These are phyloP conservation scores for Merluccius polli DNA, from an alignment of 2,797 vertebrate genomes.

Conservation along the genomic window DNA sequence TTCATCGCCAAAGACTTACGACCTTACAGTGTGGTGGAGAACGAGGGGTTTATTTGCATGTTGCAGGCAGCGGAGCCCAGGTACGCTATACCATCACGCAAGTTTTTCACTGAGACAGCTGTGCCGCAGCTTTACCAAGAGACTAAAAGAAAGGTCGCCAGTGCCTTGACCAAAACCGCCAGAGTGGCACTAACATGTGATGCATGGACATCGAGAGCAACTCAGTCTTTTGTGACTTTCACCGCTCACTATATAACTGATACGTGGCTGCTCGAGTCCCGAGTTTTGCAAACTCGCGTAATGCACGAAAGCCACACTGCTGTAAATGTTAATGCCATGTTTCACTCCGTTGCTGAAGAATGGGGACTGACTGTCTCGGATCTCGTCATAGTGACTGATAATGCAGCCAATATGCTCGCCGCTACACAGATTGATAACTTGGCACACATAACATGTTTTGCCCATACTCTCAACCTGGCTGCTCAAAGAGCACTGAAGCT, in stretches of 20 bases:
- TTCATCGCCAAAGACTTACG: no score
- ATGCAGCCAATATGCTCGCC: conserved; percentile 14
- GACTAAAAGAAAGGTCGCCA: no score
- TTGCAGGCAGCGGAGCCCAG: no score
- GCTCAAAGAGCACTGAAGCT: conserved; percentile 13
- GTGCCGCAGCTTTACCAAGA: no score
- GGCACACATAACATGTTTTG: not conserved
- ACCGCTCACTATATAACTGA: not conserved
- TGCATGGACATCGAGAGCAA: not conserved
- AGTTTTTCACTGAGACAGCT: no score
- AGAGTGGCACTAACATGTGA: no score
- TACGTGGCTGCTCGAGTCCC: conserved; percentile 1
- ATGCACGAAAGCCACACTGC: conserved; percentile 23
- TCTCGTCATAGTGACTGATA: conserved; percentile 8
- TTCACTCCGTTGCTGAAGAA: not conserved
- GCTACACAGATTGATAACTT: conserved; percentile 3
- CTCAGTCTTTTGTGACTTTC: no score
- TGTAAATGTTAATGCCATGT: not conserved
- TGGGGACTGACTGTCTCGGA: not conserved
- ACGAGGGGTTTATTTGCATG: no score
- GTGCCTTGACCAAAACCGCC: no score
- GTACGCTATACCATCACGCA: no score
- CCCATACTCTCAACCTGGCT: conserved; percentile 12
- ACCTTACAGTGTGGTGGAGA: no score
- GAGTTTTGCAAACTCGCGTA: conserved; percentile 9